These are phyloP conservation scores for Dreissena rostriformis DNA, from an alignment of 1,140 invertebrate species.

Conservation along the genomic window DNA sequence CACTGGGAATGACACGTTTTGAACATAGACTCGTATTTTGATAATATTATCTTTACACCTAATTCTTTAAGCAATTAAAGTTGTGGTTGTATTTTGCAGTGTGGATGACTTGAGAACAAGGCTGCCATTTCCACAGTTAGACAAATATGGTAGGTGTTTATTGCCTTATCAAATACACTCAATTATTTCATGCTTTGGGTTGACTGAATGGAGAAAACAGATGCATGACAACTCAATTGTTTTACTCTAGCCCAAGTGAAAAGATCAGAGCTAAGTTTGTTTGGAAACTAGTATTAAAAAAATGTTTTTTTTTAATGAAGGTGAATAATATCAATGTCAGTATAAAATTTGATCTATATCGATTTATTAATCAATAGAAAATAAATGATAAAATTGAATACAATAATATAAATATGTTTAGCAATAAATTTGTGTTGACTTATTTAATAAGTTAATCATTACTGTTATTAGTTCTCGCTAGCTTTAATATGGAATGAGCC, in stretches of 20 bases:
- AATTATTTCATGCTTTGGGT: not conserved
- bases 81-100: conserved; percentile 38
- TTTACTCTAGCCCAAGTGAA: not conserved
- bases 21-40: not conserved
- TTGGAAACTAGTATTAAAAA: too few relatives aligned
- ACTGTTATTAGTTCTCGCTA: too few relatives aligned
- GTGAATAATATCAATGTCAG: not conserved
- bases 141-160: conserved; percentile 73
- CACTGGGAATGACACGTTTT: too few relatives aligned
- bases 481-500: too few relatives aligned
- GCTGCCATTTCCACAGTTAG: conserved; percentile 73
- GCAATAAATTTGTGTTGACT: too few relatives aligned
- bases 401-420: too few relatives aligned
- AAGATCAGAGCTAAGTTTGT: not conserved
- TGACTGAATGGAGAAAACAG: not conserved
- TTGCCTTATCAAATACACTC: too few relatives aligned
- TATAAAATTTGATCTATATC: not conserved
- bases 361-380: not conserved
- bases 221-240: not conserved
- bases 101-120: conserved; percentile 69
- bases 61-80: not conserved
- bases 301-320: not conserved
- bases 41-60: not conserved
- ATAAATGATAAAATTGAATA: too few relatives aligned
- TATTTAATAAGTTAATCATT: too few relatives aligned